Evolutionary conservation across 2,888 invertebrate species (phyloP), one percentile per base, ranked within the genome.

Genomic region (Amorpha juglandis): DNA sequence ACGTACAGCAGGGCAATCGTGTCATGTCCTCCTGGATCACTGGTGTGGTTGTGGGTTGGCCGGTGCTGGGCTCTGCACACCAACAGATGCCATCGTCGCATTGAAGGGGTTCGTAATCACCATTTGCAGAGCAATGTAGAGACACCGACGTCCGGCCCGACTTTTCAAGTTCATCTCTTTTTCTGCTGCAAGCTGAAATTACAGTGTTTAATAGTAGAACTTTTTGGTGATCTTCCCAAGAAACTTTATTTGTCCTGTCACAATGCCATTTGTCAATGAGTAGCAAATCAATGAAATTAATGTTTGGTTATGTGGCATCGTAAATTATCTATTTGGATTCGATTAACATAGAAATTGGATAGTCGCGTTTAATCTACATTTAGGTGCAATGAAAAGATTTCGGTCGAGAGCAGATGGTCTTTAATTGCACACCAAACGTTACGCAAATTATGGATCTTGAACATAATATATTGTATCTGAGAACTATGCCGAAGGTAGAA

Each of bases 61-160:
- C 96, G 63, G 95, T 95, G 78, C 80, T 89, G 0, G 93, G 87
- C 47, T 95, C 93, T 1, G 94, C 95, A 82, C 96, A 96, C 96
- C 96, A 96, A 78, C 96, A 96, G 70, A 95, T 79, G 1, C 94
- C 95, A 66, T 93, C 89, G 80, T 95, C 95, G 77, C 96, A 96
- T 79, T 96, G 96, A 38, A 96, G 81, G 27, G 91, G 87, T 78
- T 96, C 96, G 80, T 94, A 96, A 86, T 96, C 95, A 21, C 96
- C 96, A 74, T 91, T 88, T 50, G 88, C 75, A 62, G 95, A 93
- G 79, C 96, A 96, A 79, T 96, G 96, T 19, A 96, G 87, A 4
- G 95, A 94, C 6, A 95, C 93, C 58, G 92, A 91, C 6, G 75
- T 83, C 42, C 91, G 85, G 51, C 86, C 87, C n/a, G 79, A 70